Base-by-base conservation (phyloP, 2,888 invertebrate species). In the Xestoiulus laeticollis region DNA sequence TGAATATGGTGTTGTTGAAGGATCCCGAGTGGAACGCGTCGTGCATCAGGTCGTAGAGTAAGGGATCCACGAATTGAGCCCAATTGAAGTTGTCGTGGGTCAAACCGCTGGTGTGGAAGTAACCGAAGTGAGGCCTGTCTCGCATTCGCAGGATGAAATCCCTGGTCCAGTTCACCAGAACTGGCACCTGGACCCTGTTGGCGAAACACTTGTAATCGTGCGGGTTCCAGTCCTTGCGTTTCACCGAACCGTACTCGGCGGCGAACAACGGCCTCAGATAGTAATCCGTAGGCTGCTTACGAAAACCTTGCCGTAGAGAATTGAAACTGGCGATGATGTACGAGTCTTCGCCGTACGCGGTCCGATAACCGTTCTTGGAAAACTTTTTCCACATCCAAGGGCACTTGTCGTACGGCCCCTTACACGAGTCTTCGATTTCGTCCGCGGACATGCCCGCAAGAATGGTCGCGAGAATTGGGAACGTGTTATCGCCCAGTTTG, bases 1-100 rank as follows among this genome's bases (percentile, higher is more conserved):
- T 22, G 44, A 87, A 82, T 22, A 87, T 82, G 32, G 90, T 90
- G 33, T 89, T 89, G 43, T 88, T 85, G 6, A 89, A 82, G 22
- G 87, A 12, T 14, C 48, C 53, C 6, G 22, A 33, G 14, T 89
- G 32, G 91, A 87, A 87, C 89, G 89, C 30, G 88, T 88, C 16
- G 30, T 38, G 22, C n/a, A 91, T 89, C 88, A 91, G 91, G 19
- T 90, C 88, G 8, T 93, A 91, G 90, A 95, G 95, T 85, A 93
- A 92, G 0, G 94, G 92, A 90, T 98, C 98, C 89, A 96, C 95
- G 38, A 95, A 91, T 90, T 94, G 94, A 0, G 96, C 96, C 90
- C 95, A 95, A 91, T 96, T 97, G 85, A 97, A 93, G 91, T 94
- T 95, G 91, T 98, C 97, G 91, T 98, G 98, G 4, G 96, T 96